Percentiles rank a stretch among this genome's conserved stretches.
Conservation (phyloP, 2,888 invertebrate genomes). For the Dasysyrphus tricinctus region DNA sequence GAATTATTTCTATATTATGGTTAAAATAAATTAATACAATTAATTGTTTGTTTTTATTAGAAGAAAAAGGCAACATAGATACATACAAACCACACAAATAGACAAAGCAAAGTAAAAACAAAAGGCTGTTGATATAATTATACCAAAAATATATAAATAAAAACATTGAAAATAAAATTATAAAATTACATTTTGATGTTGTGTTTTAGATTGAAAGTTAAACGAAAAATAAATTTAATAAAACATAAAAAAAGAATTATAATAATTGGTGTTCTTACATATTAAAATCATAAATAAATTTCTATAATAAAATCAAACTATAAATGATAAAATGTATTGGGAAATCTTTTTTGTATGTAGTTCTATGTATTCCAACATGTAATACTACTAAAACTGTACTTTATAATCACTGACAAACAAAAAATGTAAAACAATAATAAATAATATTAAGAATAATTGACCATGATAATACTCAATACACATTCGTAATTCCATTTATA, state of each 20-base stretch:
- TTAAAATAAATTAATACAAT: not conserved
- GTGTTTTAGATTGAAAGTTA: conserved; percentile 51
- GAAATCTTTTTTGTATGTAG: conserved; percentile 48
- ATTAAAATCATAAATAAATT: conserved; percentile 24
- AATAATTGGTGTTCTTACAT: conserved; percentile 26
- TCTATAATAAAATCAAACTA: not conserved
- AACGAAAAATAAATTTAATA: not conserved
- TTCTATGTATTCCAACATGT: conserved; percentile 61
- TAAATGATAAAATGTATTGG: conserved; percentile 24
- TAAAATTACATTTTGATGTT: conserved; percentile 70
- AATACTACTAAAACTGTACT: conserved; percentile 21
- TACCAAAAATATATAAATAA: conserved; percentile 24
- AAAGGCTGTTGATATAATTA: conserved; percentile 65
- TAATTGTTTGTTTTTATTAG: conserved; percentile 4
- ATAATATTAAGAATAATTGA: conserved; percentile 29
- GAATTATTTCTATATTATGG: not conserved
- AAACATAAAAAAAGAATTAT: not conserved
- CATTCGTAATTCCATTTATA: conserved; percentile 22
- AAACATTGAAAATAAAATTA: conserved; percentile 22
- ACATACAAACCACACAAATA: conserved; percentile 25
- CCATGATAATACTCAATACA: conserved; percentile 41
- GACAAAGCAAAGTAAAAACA: conserved; percentile 48
- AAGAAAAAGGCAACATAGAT: conserved; percentile 10
- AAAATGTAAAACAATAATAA: conserved; percentile 4
- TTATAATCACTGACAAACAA: conserved; percentile 35